Base-by-base conservation (phyloP, 2,888 invertebrate species). In the Noctua pronuba region DNA sequence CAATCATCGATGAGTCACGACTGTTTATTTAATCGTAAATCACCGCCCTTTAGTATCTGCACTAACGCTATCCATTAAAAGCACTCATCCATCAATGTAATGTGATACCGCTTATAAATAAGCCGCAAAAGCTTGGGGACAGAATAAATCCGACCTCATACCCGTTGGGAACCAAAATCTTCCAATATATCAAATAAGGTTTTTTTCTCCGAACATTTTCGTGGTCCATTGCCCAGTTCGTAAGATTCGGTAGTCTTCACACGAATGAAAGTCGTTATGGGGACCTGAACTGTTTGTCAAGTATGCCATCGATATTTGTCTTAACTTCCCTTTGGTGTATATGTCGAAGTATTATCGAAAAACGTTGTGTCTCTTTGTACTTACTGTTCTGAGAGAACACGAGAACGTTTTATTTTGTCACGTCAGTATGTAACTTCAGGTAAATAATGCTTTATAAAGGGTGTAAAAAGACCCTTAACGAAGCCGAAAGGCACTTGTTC, bases 1-100 rank as follows among this genome's bases (percentile, higher is more conserved):
- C 41, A 44, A 82, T 79, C 79, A 88, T 75, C 64, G 72, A 81
- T 80, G 82, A 81, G 60, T 74, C 72, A 79, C 44, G 75, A 77
- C 31, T 64, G 78, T 88, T 83, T 81, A 77, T 84, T 81, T 81
- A 75, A 76, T 85, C 84, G 79, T 86, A 83, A 82, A 85, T 80
- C 88, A 81, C 78, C 75, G 85, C 82, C 79, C 84, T 86, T 84
- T 84, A 84, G 79, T 75, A 88, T 86, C 86, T 73, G 80, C 75
- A 84, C 83, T 75, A 85, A 88, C 85, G 79, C 88, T 77, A 86
- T 92, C 93, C 92, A 93, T 94, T 94, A 93, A 91, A 90, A 88
- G 87, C 86, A 85, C 84, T 88, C 91, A 93, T 94, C 94, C 90
- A 92, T 94, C 94, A 94, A 88, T 86, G 93, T 93, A 92, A 94